Base-by-base conservation (phyloP, 2,888 invertebrate species). In the Phorcus lineatus region DNA sequence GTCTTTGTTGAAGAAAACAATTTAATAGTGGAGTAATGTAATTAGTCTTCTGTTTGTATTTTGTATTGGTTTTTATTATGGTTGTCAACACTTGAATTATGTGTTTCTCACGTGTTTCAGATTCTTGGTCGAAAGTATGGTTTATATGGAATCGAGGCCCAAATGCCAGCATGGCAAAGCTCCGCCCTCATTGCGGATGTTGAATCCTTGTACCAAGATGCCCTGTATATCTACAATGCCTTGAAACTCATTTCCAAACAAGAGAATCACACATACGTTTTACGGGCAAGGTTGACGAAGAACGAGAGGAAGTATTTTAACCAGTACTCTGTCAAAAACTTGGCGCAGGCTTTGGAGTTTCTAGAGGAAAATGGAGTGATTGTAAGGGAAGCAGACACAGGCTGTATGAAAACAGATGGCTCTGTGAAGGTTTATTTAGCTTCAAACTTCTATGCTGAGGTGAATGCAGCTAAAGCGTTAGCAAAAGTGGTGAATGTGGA, bases 181-280 rank as follows among this genome's bases (percentile, higher is more conserved):
- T 83, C 84, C 53, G 88, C 87, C 3, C 80, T 89, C 17, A 70
- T 86, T 67, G 55, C 81, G 0, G 79, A 81, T 16, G 80, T 89
- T 0, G 83, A 88, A 4, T 82, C 83, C 24, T 80, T 80, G 16
- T 77, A 86, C n/a, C 83, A 83, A 67, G 90, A 91, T 80, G 89
- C 89, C 17, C 81, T 91, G 17, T 74, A 86, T 54, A 88, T 91
- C 36, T 91, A 91, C 40, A 88, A 89, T 77, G 87, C 83, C 17
- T 82, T 91, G 19, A 91, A 91, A 81, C 78, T 76, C 9, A 86
- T 88, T 24, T 86, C 88, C 7, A 83, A 82, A 19, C 77, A 83
- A 22, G 62, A 86, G 22, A 90, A 91, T 0, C 90, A 91, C 81
- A 90, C 89, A 28, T 88, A 80, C 79, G 80, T 83, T 6, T 22